Evolutionary conservation across 2,797 vertebrate genomes (phyloP).

Genomic region (Pyrocephalus nanus): DNA sequence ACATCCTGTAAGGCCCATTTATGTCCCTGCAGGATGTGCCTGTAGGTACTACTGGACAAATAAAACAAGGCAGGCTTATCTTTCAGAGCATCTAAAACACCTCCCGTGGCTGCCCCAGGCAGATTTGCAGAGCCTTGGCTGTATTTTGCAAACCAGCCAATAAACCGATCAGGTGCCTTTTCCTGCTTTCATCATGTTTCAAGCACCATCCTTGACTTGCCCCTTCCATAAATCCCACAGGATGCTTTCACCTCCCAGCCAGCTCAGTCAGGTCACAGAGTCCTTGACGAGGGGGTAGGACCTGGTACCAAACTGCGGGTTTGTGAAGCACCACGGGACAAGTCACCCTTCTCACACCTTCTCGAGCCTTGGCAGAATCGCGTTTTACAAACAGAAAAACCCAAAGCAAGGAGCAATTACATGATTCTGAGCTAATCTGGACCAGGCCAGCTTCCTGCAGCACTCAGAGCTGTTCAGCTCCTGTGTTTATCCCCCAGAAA

Average conservation of each 20-base stretch:
- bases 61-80: neutral
- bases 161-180: neutral
- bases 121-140: neutral
- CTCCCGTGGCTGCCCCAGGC: neutral
- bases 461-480: neutral
- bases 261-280: neutral
- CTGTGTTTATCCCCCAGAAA: neutral
- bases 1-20: neutral
- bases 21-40: neutral
- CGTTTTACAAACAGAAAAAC: neutral
- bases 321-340: neutral
- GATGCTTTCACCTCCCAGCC: accelerated
- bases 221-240: neutral
- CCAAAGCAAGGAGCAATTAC: neutral
- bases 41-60: neutral
- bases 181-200: neutral
- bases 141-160: neutral
- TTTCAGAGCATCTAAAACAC: neutral
- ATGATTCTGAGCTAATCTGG: neutral
- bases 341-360: neutral
- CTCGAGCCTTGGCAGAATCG: neutral
- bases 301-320: too few relatives aligned
- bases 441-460: neutral
- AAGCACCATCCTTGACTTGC: neutral
- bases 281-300: neutral